Evolutionary conservation across 2,113 vertebrate genomes (phyloP).

Genomic region (Antechinus stuartii): DNA sequence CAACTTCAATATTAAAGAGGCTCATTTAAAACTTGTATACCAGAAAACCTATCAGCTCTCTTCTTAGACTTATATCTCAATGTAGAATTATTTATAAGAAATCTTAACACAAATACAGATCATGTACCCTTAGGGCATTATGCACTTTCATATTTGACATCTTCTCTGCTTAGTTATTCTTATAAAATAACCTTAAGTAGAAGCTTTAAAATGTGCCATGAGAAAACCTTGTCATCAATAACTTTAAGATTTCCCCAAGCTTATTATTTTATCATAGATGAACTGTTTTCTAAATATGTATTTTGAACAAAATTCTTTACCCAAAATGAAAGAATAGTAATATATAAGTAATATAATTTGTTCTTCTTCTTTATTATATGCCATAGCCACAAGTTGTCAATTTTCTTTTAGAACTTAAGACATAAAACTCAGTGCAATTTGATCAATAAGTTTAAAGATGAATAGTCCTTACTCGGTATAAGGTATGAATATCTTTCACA

Average conservation of each 20-base stretch:
- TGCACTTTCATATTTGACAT: conserved; percentile 68
- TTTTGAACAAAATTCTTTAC: conserved; percentile 35
- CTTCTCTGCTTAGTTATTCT: conserved; percentile 70
- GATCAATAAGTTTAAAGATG: conserved; percentile 50
- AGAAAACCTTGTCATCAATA: conserved; percentile 36
- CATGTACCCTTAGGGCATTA: conserved; percentile 56
- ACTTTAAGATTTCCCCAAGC: conserved; percentile 30
- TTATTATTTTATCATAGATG: conserved; percentile 15
- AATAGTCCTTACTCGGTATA: not conserved
- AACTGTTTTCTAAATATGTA: conserved; percentile 37
- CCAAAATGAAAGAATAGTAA: conserved; percentile 20
- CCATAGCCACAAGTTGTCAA: conserved; percentile 11
- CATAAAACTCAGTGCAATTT: conserved; percentile 63
- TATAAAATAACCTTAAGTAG: conserved; percentile 65
- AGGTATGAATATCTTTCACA: conserved; percentile 35
- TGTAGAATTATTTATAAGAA: conserved; percentile 77
- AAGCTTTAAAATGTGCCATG: conserved; percentile 54
- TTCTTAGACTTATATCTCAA: conserved; percentile 60
- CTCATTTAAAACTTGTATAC: conserved; percentile 66
- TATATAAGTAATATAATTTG: not conserved
- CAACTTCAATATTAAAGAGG: conserved; percentile 74
- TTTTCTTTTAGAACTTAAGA: conserved; percentile 30
- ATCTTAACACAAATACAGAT: conserved; percentile 70
- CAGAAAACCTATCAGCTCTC: conserved; percentile 33
- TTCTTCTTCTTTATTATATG: conserved; percentile 22